Base-by-base conservation (phyloP, 2,113 vertebrate species). In the Ceyx melanurus region DNA sequence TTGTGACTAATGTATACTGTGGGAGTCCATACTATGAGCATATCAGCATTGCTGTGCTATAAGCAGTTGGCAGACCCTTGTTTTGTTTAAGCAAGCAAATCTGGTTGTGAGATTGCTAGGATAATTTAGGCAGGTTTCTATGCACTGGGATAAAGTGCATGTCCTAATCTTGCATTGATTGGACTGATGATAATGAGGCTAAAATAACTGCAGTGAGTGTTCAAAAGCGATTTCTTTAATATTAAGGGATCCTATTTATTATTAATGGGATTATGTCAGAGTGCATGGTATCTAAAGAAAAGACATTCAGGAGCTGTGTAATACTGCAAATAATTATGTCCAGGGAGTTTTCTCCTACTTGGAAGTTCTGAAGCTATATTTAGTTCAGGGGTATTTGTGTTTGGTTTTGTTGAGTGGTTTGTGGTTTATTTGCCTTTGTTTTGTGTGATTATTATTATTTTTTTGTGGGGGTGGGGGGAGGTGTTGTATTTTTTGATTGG, bases 21-120 rank as follows among this genome's bases (percentile, higher is more conserved):
- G 37, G 62, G 72, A 66, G 72, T 29, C 80, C 62, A 56, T 76
- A 76, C 26, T 90, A 50, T 56, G 60, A 92, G 43, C 26, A 19
- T 82, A 68, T 68, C 78, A 89, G 26, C 35, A 85, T 74, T 56
- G 29, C 22, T 85, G 17, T 58, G 45, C 50, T 85, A 50, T 25
- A 70, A 33, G 80, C 58, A 58, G 45, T 60, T 76, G 92, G 17
- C 71, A 85, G 78, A 82, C 17, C 9, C 42, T 62, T 66, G 29
- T 77, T 86, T 86, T 71, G 60, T 88, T 91, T 76, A 77, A 91
- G 29, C 37, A 88, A 91, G 75, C 17, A 92, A 91, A 91, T 82
- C 42, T 54, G 23, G 4, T 66, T 73, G 64, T 79, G 68, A 82
- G 46, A 70, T 70, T 74, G 31, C 46, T 60, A 29, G 51, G 9